Evolutionary conservation across 2,113 vertebrate species (phyloP).

Genomic region (Hemibagrus wyckioides): DNA sequence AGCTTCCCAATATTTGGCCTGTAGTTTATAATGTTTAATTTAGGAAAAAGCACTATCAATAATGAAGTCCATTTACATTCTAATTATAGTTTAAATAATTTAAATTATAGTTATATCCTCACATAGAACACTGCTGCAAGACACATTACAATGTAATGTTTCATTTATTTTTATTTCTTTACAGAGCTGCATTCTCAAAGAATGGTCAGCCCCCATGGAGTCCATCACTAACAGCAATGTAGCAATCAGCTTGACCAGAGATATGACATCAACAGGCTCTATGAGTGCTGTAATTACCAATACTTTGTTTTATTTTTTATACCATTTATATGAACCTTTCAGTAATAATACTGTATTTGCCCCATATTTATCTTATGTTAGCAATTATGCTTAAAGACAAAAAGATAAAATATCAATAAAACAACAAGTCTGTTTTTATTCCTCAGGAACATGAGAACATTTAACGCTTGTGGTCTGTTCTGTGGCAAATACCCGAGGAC

Average conservation of each 20-base stretch:
- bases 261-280: conserved; percentile 56
- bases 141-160: background rate
- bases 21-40: background rate
- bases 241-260: conserved; percentile 31
- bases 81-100: too few species aligned
- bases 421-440: background rate
- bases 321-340: background rate
- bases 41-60: background rate
- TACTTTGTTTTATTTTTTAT: background rate
- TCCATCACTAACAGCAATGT: conserved; percentile 52
- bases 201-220: conserved; percentile 53
- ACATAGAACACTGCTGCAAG: background rate
- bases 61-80: background rate
- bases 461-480: background rate
- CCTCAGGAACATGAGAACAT: background rate
- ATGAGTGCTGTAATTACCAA: conserved; percentile 50
- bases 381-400: background rate
- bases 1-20: background rate
- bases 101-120: background rate
- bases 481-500: background rate
- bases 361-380: background rate
- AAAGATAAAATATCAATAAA: background rate
- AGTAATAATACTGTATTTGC: background rate
- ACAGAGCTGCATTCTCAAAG: conserved; percentile 56
- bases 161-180: background rate